Conservation (phyloP, 2,888 invertebrate species). For the Synanthedon tipuliformis region DNA sequence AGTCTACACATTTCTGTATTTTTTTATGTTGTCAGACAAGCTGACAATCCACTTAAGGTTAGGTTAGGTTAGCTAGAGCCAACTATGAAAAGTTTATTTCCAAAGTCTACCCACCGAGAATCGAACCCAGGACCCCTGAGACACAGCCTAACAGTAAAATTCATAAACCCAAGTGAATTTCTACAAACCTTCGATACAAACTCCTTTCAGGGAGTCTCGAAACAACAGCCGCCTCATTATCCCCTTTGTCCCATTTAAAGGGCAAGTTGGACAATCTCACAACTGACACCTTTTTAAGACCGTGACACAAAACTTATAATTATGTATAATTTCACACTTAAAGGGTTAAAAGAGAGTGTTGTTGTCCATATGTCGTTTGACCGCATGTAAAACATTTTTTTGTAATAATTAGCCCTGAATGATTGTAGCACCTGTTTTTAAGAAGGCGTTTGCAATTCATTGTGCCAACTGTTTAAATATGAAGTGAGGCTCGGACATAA, state of each 20-base stretch:
- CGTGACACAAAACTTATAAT: slow-evolving; percentile 54
- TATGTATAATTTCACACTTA: slow-evolving; percentile 54
- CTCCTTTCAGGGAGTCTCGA: too few species aligned
- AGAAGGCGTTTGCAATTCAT: not conserved
- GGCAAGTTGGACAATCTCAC: slow-evolving; percentile 59
- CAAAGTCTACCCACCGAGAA: too few species aligned
- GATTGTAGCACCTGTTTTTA: not conserved
- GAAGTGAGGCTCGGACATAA: not conserved
- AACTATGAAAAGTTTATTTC: too few species aligned
- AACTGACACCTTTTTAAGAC: slow-evolving; percentile 56
- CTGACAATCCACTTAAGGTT: too few species aligned
- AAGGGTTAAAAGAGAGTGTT: slow-evolving; percentile 36
- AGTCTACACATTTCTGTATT: too few species aligned
- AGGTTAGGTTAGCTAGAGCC: too few species aligned
- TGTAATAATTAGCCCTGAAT: not conserved
- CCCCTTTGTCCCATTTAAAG: slow-evolving; percentile 25
- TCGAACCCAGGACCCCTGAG: not conserved
- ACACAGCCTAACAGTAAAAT: too few species aligned
- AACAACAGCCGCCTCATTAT: slow-evolving; percentile 15
- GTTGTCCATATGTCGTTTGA: slow-evolving; percentile 47
- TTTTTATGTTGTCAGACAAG: too few species aligned
- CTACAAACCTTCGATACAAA: not conserved
- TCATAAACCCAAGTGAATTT: too few species aligned
- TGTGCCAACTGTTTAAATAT: not conserved
- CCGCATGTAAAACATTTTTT: not conserved